phyloP scores from a whole-genome alignment of 2,888 invertebrate species.

The Cantharis nigra region DNA sequence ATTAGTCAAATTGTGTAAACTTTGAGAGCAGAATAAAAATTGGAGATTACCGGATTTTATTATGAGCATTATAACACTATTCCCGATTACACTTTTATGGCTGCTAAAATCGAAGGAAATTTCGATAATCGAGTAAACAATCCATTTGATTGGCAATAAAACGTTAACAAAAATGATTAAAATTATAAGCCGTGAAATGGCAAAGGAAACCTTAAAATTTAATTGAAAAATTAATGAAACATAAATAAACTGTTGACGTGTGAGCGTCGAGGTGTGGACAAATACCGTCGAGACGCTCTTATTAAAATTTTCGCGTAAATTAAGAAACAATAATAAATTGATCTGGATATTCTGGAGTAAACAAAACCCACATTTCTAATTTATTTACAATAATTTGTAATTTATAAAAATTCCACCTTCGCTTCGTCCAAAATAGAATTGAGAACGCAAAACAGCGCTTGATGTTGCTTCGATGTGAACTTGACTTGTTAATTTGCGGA shows the following conservation, averaged over 20 bases:
- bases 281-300: not conserved
- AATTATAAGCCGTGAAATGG: not conserved
- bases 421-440: not conserved
- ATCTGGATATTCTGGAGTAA: not conserved
- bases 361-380: not conserved
- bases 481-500: not conserved
- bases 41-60: not conserved
- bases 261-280: not conserved
- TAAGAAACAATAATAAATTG: not conserved
- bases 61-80: not conserved
- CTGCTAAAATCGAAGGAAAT: not conserved
- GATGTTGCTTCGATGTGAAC: not conserved
- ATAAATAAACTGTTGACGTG: not conserved
- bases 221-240: not conserved
- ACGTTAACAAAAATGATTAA: not conserved
- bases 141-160: not conserved
- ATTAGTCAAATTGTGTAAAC: not conserved
- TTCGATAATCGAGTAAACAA: not conserved
- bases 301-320: not conserved
- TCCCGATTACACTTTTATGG: not conserved
- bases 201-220: not conserved
- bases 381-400: not conserved
- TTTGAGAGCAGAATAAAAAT: not conserved
- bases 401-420: not conserved
- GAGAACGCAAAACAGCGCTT: not conserved